These are phyloP conservation scores for Lepeophtheirus nordmannii DNA, from an alignment of 2,888 invertebrate species.

Conservation along the genomic window DNA sequence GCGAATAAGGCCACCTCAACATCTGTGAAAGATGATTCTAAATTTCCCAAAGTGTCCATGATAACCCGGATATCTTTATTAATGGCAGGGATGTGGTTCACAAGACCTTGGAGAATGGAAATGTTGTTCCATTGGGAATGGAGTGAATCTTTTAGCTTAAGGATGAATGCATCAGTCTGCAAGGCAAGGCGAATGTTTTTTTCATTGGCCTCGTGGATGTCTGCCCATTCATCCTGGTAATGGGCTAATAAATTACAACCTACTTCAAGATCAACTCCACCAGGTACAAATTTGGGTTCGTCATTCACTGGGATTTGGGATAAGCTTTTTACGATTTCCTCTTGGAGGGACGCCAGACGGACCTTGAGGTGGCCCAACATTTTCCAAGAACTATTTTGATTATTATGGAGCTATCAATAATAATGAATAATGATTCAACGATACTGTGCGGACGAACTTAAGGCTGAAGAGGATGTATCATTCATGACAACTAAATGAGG, in stretches of 20 bases:
- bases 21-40: slow-evolving; percentile 14
- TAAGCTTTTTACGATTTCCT: slow-evolving; percentile 1
- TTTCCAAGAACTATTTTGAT: too few relatives aligned
- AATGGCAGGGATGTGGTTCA: slow-evolving; percentile 8
- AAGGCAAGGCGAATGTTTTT: slow-evolving; percentile 1
- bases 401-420: too few relatives aligned
- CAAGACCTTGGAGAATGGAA: background rate
- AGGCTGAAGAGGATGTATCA: too few relatives aligned
- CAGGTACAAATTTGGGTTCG: background rate
- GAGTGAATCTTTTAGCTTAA: background rate
- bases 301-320: background rate
- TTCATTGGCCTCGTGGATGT: slow-evolving; percentile 11
- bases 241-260: background rate
- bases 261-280: background rate
- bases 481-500: too few relatives aligned
- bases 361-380: slow-evolving; percentile 18
- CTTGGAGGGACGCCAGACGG: slow-evolving; percentile 8
- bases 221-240: slow-evolving; percentile 7
- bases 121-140: slow-evolving; percentile 4
- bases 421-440: too few relatives aligned
- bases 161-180: background rate
- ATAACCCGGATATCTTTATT: slow-evolving; percentile 8
- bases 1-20: slow-evolving; percentile 19
- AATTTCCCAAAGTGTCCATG: background rate
- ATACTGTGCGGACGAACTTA: too few relatives aligned